A percentile compares a stretch with the other conserved stretches of the same genome.
phyloP scores from a whole-genome alignment of 1,140 invertebrate genomes.

The Drosophila bocki region DNA sequence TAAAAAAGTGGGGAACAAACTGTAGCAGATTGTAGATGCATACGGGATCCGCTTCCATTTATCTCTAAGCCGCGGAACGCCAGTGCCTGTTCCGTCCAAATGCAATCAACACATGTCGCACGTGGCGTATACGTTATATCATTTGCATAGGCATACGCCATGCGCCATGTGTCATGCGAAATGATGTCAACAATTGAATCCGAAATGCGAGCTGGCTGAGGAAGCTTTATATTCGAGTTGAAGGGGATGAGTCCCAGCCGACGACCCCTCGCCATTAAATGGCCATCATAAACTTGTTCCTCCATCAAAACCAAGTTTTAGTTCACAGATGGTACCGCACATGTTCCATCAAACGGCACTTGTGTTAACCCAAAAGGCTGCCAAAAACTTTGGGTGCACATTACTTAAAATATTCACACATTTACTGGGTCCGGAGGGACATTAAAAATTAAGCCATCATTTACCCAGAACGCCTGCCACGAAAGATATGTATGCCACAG shows the following conservation, averaged over 20 bases:
- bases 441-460: conserved; percentile 28
- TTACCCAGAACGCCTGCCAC: conserved; percentile 10
- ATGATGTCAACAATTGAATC: conserved; percentile 20
- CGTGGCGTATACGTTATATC: conserved; percentile 48
- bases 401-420: conserved; percentile 43
- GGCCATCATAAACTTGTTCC: conserved; percentile 27
- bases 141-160: conserved; percentile 43
- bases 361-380: conserved; percentile 6
- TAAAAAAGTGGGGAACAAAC: conserved; percentile 3
- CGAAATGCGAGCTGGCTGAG: not conserved
- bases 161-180: not conserved
- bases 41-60: conserved; percentile 23
- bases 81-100: conserved; percentile 12
- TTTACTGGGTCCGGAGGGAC: conserved; percentile 6
- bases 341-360: conserved; percentile 29
- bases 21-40: conserved; percentile 32
- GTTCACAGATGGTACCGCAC: conserved; percentile 11
- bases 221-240: not conserved
- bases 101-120: conserved; percentile 49
- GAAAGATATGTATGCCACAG: conserved; percentile 28
- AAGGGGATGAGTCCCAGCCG: not conserved
- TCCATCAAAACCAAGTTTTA: conserved; percentile 26
- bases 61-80: conserved; percentile 17
- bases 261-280: conserved; percentile 25
- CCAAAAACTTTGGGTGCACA: conserved; percentile 20